phyloP scores from a whole-genome alignment of 2,888 invertebrate species.

The Aricia artaxerxes region DNA sequence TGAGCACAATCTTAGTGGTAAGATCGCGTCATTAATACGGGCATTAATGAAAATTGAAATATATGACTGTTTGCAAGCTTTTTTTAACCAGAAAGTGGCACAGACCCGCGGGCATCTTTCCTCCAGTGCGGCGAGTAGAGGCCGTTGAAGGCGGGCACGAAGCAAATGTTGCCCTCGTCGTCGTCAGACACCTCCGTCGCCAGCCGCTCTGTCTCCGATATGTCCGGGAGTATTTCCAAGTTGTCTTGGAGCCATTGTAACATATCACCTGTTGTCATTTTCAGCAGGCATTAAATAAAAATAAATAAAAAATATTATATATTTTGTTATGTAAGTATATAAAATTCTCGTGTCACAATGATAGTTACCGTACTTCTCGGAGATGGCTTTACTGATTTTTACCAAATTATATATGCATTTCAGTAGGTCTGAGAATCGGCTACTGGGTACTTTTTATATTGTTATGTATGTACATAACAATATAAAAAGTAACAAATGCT shows the following conservation, averaged over 20 bases:
- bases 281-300: neutral
- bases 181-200: slow-evolving; percentile 58
- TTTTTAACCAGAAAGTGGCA: slow-evolving; percentile 25
- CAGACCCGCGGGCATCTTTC: slow-evolving; percentile 90
- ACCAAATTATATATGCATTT: too few relatives aligned
- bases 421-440: too few relatives aligned
- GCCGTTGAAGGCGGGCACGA: slow-evolving; percentile 98
- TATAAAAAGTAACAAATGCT: too few relatives aligned
- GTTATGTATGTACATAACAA: too few relatives aligned
- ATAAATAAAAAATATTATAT: slow-evolving; percentile 27
- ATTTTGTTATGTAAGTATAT: too few relatives aligned
- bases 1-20: too few relatives aligned
- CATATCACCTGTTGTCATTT: slow-evolving; percentile 82
- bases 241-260: slow-evolving; percentile 95
- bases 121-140: slow-evolving; percentile 98
- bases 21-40: neutral
- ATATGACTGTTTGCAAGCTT: too few relatives aligned
- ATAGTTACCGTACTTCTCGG: too few relatives aligned
- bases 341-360: too few relatives aligned
- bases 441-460: too few relatives aligned
- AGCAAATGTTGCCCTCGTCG: slow-evolving; percentile 90
- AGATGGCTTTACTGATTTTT: too few relatives aligned
- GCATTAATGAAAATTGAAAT: too few relatives aligned
- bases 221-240: slow-evolving; percentile 85
- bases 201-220: slow-evolving; percentile 83